phyloP scores from a whole-genome alignment of 2,888 invertebrate genomes.

The Adelognathus sp. region DNA sequence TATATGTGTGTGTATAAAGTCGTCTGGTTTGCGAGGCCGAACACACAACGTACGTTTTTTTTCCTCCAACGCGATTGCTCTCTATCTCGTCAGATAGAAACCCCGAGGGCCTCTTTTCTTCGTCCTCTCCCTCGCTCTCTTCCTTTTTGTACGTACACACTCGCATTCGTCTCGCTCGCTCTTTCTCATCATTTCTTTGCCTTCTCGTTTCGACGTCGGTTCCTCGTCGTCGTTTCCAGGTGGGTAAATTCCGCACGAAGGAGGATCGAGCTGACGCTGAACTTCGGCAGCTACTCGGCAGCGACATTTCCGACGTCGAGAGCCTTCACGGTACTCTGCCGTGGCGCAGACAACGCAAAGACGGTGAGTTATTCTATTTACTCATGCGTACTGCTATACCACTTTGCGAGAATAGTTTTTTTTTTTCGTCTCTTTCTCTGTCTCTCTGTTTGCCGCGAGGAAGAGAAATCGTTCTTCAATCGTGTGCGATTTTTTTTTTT shows the following conservation, averaged over 20 bases:
- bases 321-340: conserved; percentile 85
- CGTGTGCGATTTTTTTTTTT: background rate
- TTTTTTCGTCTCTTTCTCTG: background rate
- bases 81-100: conserved; percentile 2
- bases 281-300: conserved; percentile 87
- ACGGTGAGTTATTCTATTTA: conserved; percentile 75
- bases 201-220: conserved; percentile 51
- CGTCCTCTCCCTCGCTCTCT: background rate
- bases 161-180: no score
- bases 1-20: no score
- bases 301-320: conserved; percentile 85
- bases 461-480: background rate
- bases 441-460: background rate
- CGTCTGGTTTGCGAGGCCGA: no score
- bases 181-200: conserved; percentile 44
- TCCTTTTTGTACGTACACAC: no score
- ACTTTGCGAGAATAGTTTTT: background rate
- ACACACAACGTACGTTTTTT: conserved; percentile 14
- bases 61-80: background rate
- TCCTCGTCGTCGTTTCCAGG: no score
- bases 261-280: conserved; percentile 91
- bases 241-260: conserved; percentile 89
- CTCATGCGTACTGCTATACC: conserved; percentile 30
- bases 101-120: conserved; percentile 25
- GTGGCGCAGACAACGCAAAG: conserved; percentile 84